A percentile compares a stretch with the other conserved stretches of the same genome.
These are phyloP conservation scores for Xiphorhynchus erythropygius DNA, from an alignment of 2,797 vertebrate genomes.

Conservation along the genomic window DNA sequence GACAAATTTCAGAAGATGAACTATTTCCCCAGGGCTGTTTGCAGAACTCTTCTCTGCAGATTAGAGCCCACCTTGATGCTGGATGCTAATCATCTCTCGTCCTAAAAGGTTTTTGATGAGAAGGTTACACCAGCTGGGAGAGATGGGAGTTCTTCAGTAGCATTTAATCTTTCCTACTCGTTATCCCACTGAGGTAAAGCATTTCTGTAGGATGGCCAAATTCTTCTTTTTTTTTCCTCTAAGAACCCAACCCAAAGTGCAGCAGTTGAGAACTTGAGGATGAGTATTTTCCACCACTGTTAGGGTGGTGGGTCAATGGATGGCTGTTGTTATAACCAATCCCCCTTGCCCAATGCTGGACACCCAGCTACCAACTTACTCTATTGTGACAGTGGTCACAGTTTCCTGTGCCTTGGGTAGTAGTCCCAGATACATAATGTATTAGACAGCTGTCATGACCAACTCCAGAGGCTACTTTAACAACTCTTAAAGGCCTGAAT, in stretches of 20 bases:
- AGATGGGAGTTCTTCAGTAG: neutral
- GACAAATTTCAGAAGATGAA: neutral
- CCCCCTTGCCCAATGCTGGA: neutral
- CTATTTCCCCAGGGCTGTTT: neutral
- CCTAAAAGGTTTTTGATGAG: neutral
- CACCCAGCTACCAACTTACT: fast-evolving
- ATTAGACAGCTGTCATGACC: neutral
- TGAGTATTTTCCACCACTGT: neutral
- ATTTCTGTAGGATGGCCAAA: neutral
- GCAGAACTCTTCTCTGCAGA: neutral
- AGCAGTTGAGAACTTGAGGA: neutral
- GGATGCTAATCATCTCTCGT: neutral
- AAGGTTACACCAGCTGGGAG: neutral
- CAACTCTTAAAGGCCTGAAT: neutral
- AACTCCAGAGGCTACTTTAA: neutral
- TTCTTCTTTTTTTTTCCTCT: neutral
- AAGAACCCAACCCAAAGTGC: neutral
- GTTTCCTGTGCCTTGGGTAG: neutral
- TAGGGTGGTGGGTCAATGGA: neutral
- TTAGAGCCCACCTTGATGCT: neutral
- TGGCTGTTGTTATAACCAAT: neutral
- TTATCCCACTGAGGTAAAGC: neutral
- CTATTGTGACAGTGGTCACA: neutral
- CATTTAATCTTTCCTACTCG: neutral
- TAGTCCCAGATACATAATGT: neutral